Conservation (phyloP, 2,888 invertebrate species). For the Odontocerum albicorne region DNA sequence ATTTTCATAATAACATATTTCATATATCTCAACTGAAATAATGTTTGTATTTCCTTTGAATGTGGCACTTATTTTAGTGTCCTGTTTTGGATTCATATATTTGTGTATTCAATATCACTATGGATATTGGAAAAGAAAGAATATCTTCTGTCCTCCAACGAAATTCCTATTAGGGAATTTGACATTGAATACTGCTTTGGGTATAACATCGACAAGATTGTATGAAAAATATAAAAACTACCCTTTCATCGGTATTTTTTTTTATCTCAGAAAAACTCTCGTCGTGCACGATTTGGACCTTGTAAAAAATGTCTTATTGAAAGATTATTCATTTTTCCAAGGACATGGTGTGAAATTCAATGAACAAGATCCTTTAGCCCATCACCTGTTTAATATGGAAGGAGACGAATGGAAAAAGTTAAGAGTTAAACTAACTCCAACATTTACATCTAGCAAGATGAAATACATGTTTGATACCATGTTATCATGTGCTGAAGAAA, state of each 20-base stretch:
- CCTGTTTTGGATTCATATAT: too few relatives aligned
- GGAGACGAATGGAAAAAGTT: slow-evolving; percentile 9
- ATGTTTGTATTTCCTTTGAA: too few relatives aligned
- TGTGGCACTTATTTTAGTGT: too few relatives aligned
- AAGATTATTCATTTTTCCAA: neutral
- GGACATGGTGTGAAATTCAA: slow-evolving; percentile 3
- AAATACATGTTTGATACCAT: slow-evolving; percentile 1
- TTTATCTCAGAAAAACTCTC: neutral
- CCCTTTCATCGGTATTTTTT: neutral
- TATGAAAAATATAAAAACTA: neutral
- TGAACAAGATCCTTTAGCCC: neutral
- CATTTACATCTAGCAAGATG: slow-evolving; percentile 4
- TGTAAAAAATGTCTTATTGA: slow-evolving; percentile 3
- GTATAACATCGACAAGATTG: neutral
- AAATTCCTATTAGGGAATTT: neutral
- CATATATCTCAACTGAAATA: too few relatives aligned
- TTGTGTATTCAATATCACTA: neutral
- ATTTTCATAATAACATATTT: too few relatives aligned
- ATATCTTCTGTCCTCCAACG: neutral
- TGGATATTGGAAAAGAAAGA: neutral
- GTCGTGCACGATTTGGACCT: neutral
- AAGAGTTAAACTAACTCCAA: neutral
- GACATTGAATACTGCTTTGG: neutral
- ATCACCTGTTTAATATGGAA: slow-evolving; percentile 10
- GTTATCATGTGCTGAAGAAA: neutral